Conservation (phyloP, 1,140 invertebrate species). For the Cydia pomonella region DNA sequence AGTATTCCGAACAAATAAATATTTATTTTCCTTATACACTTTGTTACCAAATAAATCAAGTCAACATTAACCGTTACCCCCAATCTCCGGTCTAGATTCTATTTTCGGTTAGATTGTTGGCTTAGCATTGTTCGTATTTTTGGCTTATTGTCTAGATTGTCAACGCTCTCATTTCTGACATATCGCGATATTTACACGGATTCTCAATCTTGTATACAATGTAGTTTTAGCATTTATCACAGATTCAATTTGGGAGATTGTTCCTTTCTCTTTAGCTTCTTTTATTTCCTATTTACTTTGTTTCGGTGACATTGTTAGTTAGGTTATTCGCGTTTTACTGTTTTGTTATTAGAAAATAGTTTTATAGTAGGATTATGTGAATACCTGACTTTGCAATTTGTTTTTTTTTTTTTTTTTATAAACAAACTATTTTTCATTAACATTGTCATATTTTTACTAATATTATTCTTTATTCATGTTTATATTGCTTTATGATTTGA, state of each 20-base stretch:
- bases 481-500: no score
- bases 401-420: no score
- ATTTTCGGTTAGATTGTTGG: background rate
- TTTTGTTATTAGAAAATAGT: background rate
- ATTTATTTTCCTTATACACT: background rate
- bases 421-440: no score
- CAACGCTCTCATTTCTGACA: background rate
- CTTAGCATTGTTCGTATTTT: background rate
- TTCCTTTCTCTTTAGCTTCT: background rate
- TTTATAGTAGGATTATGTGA: no score
- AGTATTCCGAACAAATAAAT: background rate
- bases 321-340: background rate
- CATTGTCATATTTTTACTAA: no score
- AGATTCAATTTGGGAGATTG: background rate
- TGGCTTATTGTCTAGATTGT: background rate
- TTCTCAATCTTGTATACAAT: background rate
- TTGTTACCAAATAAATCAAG: slow-evolving; percentile 8
- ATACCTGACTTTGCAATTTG: no score
- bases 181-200: background rate
- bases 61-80: background rate
- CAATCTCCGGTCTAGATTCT: background rate
- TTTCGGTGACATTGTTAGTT: background rate
- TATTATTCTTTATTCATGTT: no score
- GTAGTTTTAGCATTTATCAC: background rate
- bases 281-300: background rate